Evolutionary conservation across 2,797 vertebrate species (phyloP).

Genomic region (Rhinatrema bivittatum): DNA sequence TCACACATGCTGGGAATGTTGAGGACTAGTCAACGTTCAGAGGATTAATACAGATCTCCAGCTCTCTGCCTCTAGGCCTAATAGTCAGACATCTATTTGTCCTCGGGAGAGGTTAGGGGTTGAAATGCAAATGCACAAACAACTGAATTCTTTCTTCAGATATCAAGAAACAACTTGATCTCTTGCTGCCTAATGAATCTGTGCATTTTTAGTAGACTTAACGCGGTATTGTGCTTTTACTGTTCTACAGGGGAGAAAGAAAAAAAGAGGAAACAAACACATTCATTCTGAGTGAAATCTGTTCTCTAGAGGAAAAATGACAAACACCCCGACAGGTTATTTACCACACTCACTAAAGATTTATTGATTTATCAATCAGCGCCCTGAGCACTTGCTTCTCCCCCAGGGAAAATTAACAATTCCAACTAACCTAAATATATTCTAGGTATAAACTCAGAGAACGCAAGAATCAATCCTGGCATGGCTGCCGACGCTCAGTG

Average conservation of each 20-base stretch:
- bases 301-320: constrained; percentile 63
- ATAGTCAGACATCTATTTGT: constrained; percentile 59
- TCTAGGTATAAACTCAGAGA: constrained; percentile 47
- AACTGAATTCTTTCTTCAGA: constrained; percentile 51
- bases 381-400: constrained; percentile 66
- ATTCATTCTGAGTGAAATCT: constrained; percentile 52
- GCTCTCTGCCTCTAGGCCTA: constrained; percentile 46
- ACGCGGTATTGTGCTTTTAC: constrained; percentile 32
- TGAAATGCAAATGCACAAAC: constrained; percentile 64
- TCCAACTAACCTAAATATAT: constrained; percentile 70
- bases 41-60: constrained; percentile 62
- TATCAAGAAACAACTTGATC: constrained; percentile 45
- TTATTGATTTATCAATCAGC: constrained; percentile 96
- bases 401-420: constrained; percentile 72
- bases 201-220: constrained; percentile 45
- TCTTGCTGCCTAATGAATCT: constrained; percentile 48
- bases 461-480: constrained; percentile 50
- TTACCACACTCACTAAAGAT: constrained; percentile 91
- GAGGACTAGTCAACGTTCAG: constrained; percentile 58
- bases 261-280: constrained; percentile 46
- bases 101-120: constrained; percentile 67
- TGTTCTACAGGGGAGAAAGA: constrained; percentile 17
- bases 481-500: constrained; percentile 35
- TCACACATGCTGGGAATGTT: constrained; percentile 64
- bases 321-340: constrained; percentile 84